Conservation (phyloP, 2,888 invertebrate species). For the Chrysopilus asiliformis region DNA sequence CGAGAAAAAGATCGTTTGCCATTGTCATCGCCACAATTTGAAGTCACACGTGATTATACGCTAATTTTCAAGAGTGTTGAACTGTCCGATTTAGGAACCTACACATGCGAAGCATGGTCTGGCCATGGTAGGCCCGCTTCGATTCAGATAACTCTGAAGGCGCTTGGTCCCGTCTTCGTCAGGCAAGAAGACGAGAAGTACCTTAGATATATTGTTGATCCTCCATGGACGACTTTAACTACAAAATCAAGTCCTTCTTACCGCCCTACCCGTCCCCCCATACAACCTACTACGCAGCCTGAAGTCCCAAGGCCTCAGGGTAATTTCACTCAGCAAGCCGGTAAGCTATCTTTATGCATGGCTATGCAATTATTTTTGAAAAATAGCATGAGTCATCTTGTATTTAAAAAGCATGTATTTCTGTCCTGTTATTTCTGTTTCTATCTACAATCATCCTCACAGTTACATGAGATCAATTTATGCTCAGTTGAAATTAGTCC, state of each 20-base stretch:
- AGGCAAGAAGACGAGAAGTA: conserved; percentile 44
- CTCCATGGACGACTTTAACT: conserved; percentile 35
- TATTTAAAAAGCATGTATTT: no score
- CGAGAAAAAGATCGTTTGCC: conserved; percentile 63
- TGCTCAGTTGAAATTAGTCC: no score
- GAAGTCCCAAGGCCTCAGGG: no score
- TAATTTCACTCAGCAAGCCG: no score
- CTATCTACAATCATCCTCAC: no score
- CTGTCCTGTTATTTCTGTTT: no score
- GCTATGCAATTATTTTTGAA: no score
- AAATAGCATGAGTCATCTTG: no score
- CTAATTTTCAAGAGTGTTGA: conserved; percentile 59
- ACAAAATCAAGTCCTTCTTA: conserved; percentile 29
- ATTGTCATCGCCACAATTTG: conserved; percentile 38
- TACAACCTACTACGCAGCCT: no score
- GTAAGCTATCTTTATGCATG: no score
- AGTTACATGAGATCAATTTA: not conserved
- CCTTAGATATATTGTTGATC: conserved; percentile 45
- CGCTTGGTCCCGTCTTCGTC: conserved; percentile 53
- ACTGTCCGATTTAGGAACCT: conserved; percentile 62
- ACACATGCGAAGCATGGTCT: conserved; percentile 84
- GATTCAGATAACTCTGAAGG: conserved; percentile 60
- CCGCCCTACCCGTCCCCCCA: conserved; percentile 32
- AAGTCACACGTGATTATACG: conserved; percentile 59
- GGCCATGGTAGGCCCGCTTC: conserved; percentile 62